Evolutionary conservation across 2,113 vertebrate species (phyloP), one percentile per base, ranked within the genome.

Genomic region (Campylorhamphus procurvoides): DNA sequence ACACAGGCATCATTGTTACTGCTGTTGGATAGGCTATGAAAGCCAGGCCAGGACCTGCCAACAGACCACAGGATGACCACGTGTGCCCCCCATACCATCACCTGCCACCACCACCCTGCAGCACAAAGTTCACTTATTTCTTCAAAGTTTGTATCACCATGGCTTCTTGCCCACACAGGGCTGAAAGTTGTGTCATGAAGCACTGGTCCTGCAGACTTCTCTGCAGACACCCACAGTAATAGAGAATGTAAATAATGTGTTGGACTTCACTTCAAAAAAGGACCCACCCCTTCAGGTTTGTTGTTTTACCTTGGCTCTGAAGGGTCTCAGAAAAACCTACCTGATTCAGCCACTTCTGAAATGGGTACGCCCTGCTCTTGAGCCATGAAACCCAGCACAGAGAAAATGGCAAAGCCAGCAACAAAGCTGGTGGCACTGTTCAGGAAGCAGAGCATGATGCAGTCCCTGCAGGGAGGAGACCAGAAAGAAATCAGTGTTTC

Each of bases 331-430:
- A 33, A 55, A 40, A 52, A 80, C 96, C 4, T 90, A 99, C 99
- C 99, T 84, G 95, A 89, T 39, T 86, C 27, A 8, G 94, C 97
- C 29, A 99, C 97, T 0, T 98, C 95, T 5, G 81, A 31, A 33
- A 99, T 91, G 6, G 96, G 18, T 6, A 98, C 3, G 0, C 60
- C 90, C 55, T 98, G 97, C 71, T 98, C 96, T 22, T 56, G 71
- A 63, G 98, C 97, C 98, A 99, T 98, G 97, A 99, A 99, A 47
- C 98, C 98, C 92, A 99, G 80, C 47, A 99, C 97, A 6, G 99
- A 99, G 96, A 99, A 99, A 69, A 99, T 98, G 47, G 97, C 98
- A 40, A 99, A 99, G 12, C 99, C 99, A 19, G 98, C 98, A 73
- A 98, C 92, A 27, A 99, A 98, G 87, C 99, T 99, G 77, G 99